phyloP scores from a whole-genome alignment of 2,113 vertebrate genomes.

The Rhinogobius similis region DNA sequence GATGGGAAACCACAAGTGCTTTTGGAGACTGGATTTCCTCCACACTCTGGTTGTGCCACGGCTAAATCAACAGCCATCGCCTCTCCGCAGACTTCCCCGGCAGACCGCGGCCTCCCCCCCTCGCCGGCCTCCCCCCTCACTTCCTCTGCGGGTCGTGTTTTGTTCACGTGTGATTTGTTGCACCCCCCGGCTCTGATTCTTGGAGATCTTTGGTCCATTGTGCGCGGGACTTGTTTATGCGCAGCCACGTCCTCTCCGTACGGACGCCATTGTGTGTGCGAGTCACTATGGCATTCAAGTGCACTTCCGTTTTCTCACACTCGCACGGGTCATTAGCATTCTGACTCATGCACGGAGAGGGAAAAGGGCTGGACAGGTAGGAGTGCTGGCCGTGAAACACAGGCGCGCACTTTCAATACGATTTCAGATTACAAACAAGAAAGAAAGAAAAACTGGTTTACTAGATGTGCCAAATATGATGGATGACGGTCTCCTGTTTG shows the following conservation, averaged over 20 bases:
- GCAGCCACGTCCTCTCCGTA: conserved; percentile 47
- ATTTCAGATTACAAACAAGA: too few relatives aligned
- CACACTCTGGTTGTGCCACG: background rate
- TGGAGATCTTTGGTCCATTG: conserved; percentile 42
- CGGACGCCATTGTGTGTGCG: conserved; percentile 47
- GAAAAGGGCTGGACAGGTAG: conserved; percentile 29
- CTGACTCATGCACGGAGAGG: conserved; percentile 8
- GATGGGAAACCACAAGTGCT: background rate
- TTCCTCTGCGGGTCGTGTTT: conserved; percentile 50
- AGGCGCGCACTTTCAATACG: too few relatives aligned
- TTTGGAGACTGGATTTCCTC: background rate
- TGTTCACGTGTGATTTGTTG: conserved; percentile 52
- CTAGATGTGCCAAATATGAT: too few relatives aligned
- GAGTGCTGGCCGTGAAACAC: background rate
- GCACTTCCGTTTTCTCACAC: conserved; percentile 54
- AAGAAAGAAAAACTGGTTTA: too few relatives aligned
- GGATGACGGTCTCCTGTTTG: too few relatives aligned
- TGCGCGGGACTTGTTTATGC: conserved; percentile 46
- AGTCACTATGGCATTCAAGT: conserved; percentile 62
- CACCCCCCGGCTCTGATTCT: conserved; percentile 21
- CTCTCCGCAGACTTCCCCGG: background rate
- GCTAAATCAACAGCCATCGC: too few relatives aligned
- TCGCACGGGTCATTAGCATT: conserved; percentile 52
- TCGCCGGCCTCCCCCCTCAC: conserved; percentile 2
- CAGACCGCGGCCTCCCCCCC: too few relatives aligned